These are phyloP conservation scores for Cactoblastis cactorum DNA, from an alignment of 2,888 invertebrate genomes.

Conservation along the genomic window DNA sequence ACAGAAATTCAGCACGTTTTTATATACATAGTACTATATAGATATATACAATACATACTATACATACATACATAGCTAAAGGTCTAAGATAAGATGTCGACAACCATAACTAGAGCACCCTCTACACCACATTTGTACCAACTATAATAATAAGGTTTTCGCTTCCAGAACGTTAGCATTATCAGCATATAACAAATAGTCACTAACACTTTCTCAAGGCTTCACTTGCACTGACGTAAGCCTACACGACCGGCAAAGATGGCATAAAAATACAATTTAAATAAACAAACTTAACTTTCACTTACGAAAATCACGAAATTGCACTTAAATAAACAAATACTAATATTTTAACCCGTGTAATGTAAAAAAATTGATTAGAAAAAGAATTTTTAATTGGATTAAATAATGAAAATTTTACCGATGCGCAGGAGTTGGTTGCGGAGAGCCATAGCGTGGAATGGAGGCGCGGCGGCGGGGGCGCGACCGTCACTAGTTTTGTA, in stretches of 20 bases:
- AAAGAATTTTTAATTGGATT: conserved; percentile 4
- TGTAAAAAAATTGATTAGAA: background rate
- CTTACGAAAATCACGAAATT: background rate
- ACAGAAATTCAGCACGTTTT: no score
- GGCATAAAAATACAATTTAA: background rate
- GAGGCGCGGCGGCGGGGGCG: conserved; percentile 39
- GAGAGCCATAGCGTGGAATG: conserved; percentile 68
- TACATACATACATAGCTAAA: no score
- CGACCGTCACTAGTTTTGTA: conserved; percentile 36
- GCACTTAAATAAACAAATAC: background rate
- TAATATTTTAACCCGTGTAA: no score
- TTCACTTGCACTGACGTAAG: conserved; percentile 2
- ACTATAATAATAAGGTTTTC: no score
- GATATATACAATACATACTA: no score
- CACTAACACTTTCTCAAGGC: conserved; percentile 7
- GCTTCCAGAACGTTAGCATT: no score
- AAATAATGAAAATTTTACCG: conserved; percentile 41
- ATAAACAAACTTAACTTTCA: background rate
- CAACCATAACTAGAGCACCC: no score
- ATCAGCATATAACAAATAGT: background rate
- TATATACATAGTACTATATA: no score
- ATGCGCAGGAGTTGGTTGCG: conserved; percentile 69
- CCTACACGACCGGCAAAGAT: background rate
- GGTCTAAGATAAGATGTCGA: no score
- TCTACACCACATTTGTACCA: background rate